These are phyloP conservation scores for Sardina pilchardus DNA, from an alignment of 2,113 vertebrate genomes.

Conservation along the genomic window DNA sequence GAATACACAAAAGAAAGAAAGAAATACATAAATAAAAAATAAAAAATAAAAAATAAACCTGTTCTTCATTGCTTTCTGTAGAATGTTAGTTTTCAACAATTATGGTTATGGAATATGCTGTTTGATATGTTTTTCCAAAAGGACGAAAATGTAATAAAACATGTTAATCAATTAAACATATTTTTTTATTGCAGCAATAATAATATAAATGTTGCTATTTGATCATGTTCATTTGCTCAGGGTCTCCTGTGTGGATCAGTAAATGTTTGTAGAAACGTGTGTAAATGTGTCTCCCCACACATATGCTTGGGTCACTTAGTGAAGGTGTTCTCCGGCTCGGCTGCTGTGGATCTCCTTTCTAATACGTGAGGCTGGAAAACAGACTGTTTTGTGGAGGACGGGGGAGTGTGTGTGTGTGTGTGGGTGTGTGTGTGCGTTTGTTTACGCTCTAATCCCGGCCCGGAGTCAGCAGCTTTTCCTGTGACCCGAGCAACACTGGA, in stretches of 20 bases:
- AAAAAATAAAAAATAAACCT: background rate
- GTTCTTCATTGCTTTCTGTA: too few species aligned
- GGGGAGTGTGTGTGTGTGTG: background rate
- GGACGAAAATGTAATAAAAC: too few species aligned
- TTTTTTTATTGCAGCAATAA: background rate
- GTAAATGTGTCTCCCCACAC: background rate
- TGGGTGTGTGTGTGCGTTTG: background rate
- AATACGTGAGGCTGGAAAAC: conserved; percentile 27
- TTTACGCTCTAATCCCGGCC: conserved; percentile 51
- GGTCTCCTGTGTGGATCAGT: too few species aligned
- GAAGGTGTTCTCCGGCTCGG: background rate
- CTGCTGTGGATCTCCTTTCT: background rate
- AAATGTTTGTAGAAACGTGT: too few species aligned
- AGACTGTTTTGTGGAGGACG: conserved; percentile 41
- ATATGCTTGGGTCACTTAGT: background rate
- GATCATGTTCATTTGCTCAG: background rate
- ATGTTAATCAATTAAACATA: too few species aligned
- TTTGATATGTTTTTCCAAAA: too few species aligned
- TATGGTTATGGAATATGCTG: too few species aligned
- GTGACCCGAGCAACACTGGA: conserved; percentile 1
- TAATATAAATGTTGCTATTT: background rate
- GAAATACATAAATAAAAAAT: too few species aligned
- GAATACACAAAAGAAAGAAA: background rate
- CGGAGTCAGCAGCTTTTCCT: conserved; percentile 31
- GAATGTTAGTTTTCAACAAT: too few species aligned